phyloP scores from a whole-genome alignment of 2,888 invertebrate species.

The Macrosoma leucophasiata region DNA sequence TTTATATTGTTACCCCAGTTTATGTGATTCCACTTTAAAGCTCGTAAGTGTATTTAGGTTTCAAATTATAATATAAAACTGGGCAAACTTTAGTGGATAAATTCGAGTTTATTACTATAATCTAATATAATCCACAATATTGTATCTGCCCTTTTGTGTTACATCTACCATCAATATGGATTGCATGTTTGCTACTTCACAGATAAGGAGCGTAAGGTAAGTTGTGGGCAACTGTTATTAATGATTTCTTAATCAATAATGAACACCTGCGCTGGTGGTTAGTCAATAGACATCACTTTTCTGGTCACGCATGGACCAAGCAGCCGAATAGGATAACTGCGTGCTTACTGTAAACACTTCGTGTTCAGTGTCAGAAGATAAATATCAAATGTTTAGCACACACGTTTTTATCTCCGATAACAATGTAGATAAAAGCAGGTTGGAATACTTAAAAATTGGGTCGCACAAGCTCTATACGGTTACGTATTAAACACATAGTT shows the following conservation, averaged over 20 bases:
- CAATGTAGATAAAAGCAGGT: constrained; percentile 59
- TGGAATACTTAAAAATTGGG: constrained; percentile 59
- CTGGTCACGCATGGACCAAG: constrained; percentile 17
- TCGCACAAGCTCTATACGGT: constrained; percentile 44
- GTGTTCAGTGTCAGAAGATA: constrained; percentile 10
- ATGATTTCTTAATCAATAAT: constrained; percentile 4
- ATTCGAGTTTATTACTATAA: no score
- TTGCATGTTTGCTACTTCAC: no score
- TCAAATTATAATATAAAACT: no score
- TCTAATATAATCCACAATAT: not conserved
- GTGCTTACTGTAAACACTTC: constrained; percentile 12
- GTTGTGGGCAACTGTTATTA: no score
- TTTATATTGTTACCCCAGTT: no score
- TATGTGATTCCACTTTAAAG: no score
- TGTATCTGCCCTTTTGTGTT: not conserved
- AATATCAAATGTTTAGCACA: constrained; percentile 34
- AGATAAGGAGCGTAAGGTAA: no score
- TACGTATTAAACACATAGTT: no score
- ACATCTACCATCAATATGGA: not conserved
- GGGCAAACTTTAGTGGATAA: no score
- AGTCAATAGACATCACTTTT: constrained; percentile 22
- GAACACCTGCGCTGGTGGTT: constrained; percentile 21
- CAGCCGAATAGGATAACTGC: constrained; percentile 14
- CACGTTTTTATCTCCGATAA: constrained; percentile 66
- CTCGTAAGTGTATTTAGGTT: no score